These are phyloP conservation scores for Betta splendens DNA, from an alignment of 2,797 vertebrate species.

Conservation along the genomic window DNA sequence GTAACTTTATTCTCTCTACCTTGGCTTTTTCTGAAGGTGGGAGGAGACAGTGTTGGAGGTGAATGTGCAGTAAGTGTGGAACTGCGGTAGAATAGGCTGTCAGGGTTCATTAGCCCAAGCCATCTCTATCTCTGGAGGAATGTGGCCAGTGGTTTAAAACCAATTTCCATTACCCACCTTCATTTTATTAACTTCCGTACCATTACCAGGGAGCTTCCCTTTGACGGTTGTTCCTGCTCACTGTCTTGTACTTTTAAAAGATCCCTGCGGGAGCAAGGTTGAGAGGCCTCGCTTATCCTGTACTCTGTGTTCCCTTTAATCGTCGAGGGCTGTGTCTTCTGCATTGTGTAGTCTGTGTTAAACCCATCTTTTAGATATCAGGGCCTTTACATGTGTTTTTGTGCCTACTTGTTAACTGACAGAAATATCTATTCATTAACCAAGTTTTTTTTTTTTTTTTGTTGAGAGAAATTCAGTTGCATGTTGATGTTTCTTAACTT, in stretches of 20 bases:
- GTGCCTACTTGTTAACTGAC: constrained; percentile 12
- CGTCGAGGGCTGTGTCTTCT: constrained; percentile 32
- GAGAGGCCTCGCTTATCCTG: constrained; percentile 61
- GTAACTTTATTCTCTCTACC: constrained; percentile 71
- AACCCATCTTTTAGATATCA: constrained; percentile 18
- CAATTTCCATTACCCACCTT: constrained; percentile 84
- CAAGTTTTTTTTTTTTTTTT: too few relatives aligned
- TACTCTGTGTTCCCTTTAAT: constrained; percentile 65
- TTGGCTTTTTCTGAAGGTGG: constrained; percentile 52
- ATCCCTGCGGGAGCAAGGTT: constrained; percentile 59
- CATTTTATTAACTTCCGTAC: constrained; percentile 83
- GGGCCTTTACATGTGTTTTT: constrained; percentile 12
- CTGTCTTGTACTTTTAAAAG: constrained; percentile 74
- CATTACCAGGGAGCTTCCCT: constrained; percentile 77
- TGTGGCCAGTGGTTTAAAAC: constrained; percentile 86
- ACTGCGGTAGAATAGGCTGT: constrained; percentile 81
- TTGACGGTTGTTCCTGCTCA: constrained; percentile 68
- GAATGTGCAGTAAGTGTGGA: constrained; percentile 78
- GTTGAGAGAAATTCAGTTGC: not conserved
- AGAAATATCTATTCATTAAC: constrained; percentile 21
- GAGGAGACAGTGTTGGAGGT: constrained; percentile 64
- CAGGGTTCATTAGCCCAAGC: constrained; percentile 83
- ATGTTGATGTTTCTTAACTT: constrained; percentile 18
- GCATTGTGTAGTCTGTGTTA: constrained; percentile 22
- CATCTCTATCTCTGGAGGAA: constrained; percentile 80